Evolutionary conservation across 2,797 vertebrate genomes (phyloP), one percentile per base, ranked within the genome.

Genomic region (Todus mexicanus): DNA sequence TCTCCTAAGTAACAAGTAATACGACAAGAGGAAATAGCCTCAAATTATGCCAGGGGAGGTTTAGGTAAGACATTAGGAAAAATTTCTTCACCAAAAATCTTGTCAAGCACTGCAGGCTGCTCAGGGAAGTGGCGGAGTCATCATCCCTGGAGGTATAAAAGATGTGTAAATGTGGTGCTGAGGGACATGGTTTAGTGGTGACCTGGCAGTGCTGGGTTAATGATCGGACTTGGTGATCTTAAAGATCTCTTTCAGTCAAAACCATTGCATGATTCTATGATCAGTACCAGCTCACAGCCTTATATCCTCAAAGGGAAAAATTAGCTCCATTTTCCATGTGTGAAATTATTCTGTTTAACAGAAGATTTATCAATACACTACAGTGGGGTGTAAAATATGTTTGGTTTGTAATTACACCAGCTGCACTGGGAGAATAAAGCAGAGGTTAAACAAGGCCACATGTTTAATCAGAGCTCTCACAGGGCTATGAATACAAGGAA

Each of bases 391-490:
- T 89, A 93, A 93, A 94, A 87, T 72, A 23, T 6, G 6, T 83
- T 93, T 75, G 43, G 48, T 83, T 93, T 89, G 66, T 83, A 70
- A 80, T 85, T 78, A 80, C 37, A 74, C 23, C 37, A 90, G 42
- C 57, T 84, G 69, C 26, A 4, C 4, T 59, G 65, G 70, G 73
- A 95, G 71, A 92, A 81, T n/a, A 89, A 96, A 79, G 15, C 47
- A 82, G 60, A 72, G 92, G 90, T 92, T 92, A 94, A 93, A 95
- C 37, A 85, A 94, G 95, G 94, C 59, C 75, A 81, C 43, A n/a
- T 89, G 47, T 89, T 89, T 92, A 95, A 90, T 91, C 73, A 85
- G 87, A 74, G 35, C 79, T 90, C 92, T 93, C 90, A 79, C 0
- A 85, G 78, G 84, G 57, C 65, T 92, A 66, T 59, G 90, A 94